phyloP scores from a whole-genome alignment of 1,140 invertebrate species.

The Tetramorium alpestre region DNA sequence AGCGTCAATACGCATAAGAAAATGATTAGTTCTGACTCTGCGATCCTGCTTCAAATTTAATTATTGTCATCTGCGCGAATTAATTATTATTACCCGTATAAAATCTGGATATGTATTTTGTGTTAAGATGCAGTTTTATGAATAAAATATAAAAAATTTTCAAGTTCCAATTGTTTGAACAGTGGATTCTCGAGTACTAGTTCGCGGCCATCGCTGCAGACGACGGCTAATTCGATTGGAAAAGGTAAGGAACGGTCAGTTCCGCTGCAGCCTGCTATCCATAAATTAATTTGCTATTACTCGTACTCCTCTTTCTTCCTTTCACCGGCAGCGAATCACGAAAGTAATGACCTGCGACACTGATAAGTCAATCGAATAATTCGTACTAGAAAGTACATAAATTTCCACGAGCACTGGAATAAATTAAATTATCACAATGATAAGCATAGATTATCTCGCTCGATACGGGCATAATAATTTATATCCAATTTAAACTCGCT shows the following conservation, averaged over 20 bases:
- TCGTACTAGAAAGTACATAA: constrained; percentile 36
- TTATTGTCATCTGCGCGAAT: neutral
- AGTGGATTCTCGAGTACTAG: neutral
- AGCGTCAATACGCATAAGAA: neutral
- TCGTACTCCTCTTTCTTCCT: neutral
- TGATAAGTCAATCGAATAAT: constrained; percentile 49
- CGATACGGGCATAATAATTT: constrained; percentile 7
- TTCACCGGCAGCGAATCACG: neutral
- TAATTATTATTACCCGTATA: neutral
- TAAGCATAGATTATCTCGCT: constrained; percentile 29
- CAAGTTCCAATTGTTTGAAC: neutral
- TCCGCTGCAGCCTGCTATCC: neutral
- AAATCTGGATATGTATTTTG: neutral
- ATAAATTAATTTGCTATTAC: constrained; percentile 65
- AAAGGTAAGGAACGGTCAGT: neutral
- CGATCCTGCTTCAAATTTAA: neutral
- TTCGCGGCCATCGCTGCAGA: constrained; percentile 6
- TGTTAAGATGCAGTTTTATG: neutral
- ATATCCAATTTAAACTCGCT: neutral
- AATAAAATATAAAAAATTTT: neutral
- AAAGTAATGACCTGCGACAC: constrained; percentile 29
- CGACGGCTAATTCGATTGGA: constrained; percentile 60
- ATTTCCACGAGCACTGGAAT: neutral
- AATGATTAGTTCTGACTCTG: neutral
- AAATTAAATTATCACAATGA: constrained; percentile 29